Evolutionary conservation across 2,113 vertebrate genomes (phyloP).

Genomic region (Scopus umbretta): DNA sequence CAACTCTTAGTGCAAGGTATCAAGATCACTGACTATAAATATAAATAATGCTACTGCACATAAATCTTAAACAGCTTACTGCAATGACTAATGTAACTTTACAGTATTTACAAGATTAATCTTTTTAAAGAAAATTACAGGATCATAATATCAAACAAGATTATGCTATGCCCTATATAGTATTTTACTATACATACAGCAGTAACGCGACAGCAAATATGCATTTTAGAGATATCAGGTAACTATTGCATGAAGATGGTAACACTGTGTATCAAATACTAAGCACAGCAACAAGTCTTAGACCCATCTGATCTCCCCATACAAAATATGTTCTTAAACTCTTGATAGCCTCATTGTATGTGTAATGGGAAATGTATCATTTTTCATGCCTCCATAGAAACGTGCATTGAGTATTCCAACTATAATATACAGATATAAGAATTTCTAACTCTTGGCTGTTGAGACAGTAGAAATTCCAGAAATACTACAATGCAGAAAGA

Average conservation of each 20-base stretch:
- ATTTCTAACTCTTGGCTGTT: background rate
- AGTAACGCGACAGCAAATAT: background rate
- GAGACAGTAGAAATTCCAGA: background rate
- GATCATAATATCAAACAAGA: constrained; percentile 10
- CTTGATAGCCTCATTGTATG: background rate
- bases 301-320: background rate
- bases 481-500: background rate
- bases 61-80: constrained; percentile 30
- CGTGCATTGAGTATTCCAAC: background rate
- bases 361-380: background rate
- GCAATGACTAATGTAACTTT: background rate
- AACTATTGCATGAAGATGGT: background rate
- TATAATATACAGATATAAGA: background rate
- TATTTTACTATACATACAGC: background rate
- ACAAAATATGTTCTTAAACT: background rate
- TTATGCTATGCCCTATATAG: background rate
- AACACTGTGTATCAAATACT: background rate
- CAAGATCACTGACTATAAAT: background rate
- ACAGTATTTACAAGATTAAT: constrained; percentile 34
- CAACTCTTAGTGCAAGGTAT: background rate
- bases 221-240: background rate
- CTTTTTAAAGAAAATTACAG: constrained; percentile 22
- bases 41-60: background rate
- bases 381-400: background rate
- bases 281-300: background rate